These are phyloP conservation scores for Cryptophagus acutangulus DNA, from an alignment of 2,888 invertebrate species.

Conservation along the genomic window DNA sequence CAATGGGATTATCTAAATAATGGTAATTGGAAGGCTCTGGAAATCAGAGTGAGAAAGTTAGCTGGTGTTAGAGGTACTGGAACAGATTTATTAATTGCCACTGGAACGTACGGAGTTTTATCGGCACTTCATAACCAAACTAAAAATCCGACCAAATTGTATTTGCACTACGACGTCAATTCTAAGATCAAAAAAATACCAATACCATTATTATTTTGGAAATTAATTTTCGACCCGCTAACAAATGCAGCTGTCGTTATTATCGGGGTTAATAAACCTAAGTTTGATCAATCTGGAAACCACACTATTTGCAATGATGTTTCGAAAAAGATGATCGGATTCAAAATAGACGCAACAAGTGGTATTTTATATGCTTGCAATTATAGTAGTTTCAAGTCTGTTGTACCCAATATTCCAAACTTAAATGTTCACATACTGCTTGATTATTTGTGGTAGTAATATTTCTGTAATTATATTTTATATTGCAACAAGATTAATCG, in stretches of 20 bases:
- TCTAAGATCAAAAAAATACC: not conserved
- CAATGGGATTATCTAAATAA: constrained; percentile 48
- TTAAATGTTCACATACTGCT: too few relatives aligned
- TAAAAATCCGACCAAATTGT: not conserved
- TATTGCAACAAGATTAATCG: not conserved
- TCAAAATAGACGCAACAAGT: too few relatives aligned
- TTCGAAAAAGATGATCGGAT: too few relatives aligned
- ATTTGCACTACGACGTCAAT: constrained; percentile 1
- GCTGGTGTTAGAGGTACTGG: not conserved
- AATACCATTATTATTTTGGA: constrained; percentile 2
- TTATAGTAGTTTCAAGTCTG: too few relatives aligned
- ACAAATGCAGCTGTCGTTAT: constrained; percentile 1
- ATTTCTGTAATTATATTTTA: too few relatives aligned
- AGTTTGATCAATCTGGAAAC: not conserved
- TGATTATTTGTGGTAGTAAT: too few relatives aligned
- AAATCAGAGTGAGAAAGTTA: constrained; percentile 29
- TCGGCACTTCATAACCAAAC: not conserved
- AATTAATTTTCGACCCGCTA: not conserved
- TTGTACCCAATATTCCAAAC: too few relatives aligned
- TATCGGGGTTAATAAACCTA: constrained; percentile 2
- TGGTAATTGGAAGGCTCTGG: constrained; percentile 44
- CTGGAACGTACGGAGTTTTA: not conserved
- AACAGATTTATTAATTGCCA: not conserved
- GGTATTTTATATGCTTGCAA: too few relatives aligned
- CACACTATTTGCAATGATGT: constrained; percentile 1